phyloP scores from a whole-genome alignment of 2,113 vertebrate species.

The Xenopus laevis region DNA sequence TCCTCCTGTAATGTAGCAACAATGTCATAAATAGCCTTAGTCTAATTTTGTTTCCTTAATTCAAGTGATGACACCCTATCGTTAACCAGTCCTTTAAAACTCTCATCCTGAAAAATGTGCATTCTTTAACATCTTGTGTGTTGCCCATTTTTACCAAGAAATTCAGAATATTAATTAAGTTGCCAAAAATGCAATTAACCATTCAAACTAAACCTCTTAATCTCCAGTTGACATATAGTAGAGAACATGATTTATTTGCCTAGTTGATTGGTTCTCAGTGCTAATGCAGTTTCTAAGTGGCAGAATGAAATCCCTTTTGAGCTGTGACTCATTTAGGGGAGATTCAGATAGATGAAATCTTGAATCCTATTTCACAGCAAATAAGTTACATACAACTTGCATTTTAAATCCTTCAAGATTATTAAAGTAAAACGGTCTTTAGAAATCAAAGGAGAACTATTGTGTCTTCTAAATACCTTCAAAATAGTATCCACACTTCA shows the following conservation, averaged over 20 bases:
- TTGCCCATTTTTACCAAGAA: no score
- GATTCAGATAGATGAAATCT: slow-evolving; percentile 63
- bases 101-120: no score
- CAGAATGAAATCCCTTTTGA: slow-evolving; percentile 63
- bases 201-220: no score
- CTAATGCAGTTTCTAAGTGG: slow-evolving; percentile 46
- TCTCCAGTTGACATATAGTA: no score
- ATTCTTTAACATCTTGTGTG: no score
- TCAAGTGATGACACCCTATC: no score
- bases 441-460: slow-evolving; percentile 61
- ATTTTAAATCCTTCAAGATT: slow-evolving; percentile 63
- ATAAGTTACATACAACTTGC: slow-evolving; percentile 59
- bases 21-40: no score
- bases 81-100: no score
- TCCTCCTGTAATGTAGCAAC: no score
- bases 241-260: slow-evolving; percentile 4
- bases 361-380: slow-evolving; percentile 65
- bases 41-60: no score
- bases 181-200: no score
- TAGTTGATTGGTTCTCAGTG: slow-evolving; percentile 18
- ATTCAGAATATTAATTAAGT: no score
- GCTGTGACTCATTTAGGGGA: slow-evolving; percentile 56
- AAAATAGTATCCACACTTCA: slow-evolving; percentile 52
- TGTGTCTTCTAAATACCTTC: slow-evolving; percentile 63
- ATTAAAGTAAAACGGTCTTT: slow-evolving; percentile 65